phyloP scores from a whole-genome alignment of 2,888 invertebrate species.

The Drosophila hamatofila region DNA sequence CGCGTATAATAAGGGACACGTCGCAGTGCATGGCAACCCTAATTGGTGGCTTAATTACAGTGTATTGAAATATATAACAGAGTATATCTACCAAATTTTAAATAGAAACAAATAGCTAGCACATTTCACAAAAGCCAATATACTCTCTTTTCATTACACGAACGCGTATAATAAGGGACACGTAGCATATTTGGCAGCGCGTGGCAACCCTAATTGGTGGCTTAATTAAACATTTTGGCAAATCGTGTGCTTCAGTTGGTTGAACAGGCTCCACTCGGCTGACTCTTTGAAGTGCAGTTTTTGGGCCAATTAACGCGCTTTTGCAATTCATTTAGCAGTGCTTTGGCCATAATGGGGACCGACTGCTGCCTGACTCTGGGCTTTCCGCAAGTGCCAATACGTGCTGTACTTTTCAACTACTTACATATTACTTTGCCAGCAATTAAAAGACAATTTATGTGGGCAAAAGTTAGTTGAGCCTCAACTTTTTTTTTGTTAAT shows the following conservation, averaged over 20 bases:
- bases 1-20: neutral
- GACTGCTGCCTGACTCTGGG: neutral
- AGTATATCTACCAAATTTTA: no score
- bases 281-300: constrained; percentile 48
- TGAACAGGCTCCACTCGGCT: neutral
- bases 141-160: neutral
- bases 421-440: constrained; percentile 19
- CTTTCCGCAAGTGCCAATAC: constrained; percentile 43
- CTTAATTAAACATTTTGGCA: constrained; percentile 62
- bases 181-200: constrained; percentile 32
- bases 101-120: no score
- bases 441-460: constrained; percentile 75
- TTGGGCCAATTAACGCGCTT: constrained; percentile 62
- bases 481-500: constrained; percentile 35
- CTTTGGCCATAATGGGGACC: constrained; percentile 34
- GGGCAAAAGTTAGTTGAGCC: constrained; percentile 48
- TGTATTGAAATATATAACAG: no score
- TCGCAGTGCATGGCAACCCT: no score
- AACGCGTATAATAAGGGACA: constrained; percentile 7
- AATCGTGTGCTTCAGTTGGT: constrained; percentile 24
- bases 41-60: no score
- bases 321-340: constrained; percentile 46
- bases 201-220: constrained; percentile 68
- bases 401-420: constrained; percentile 34
- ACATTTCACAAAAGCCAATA: neutral